Evolutionary conservation across 1,140 invertebrate genomes (phyloP), one percentile per base, ranked within the genome.

Genomic region (Scaptodrosophila lebanonensis): DNA sequence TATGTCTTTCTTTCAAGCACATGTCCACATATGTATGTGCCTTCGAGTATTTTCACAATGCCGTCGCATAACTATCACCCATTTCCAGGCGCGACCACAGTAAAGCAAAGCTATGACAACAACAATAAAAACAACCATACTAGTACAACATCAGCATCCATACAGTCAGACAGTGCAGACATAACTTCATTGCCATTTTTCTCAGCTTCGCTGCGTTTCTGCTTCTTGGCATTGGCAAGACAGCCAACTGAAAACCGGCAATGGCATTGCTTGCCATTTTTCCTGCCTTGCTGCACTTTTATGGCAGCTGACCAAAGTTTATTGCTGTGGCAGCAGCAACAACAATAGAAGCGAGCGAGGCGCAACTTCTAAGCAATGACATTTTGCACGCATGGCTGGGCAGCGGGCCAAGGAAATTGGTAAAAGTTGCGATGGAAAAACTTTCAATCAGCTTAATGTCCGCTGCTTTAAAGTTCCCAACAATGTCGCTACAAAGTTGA

Each of bases 141-240:
- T 8, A 25, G 22, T 8, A 25, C 8, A 25, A 25, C 22, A 25
- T 3, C 35, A 49, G 15, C 13, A 39, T 6, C 32, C 43, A 16
- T 27, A 32, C 17, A 8, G 20, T 29, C 62, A 63, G 53, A 53
- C 51, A 32, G 36, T 32, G 29, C 45, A 60, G 73, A 70, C 67
- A 77, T 72, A 72, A 65, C 68, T 72, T 38, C 32, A 50, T 47
- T 52, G 68, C 70, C 67, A 68, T 67, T 73, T 68, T 65, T 65
- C 39, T 50, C 11, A n/a, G 20, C 39, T 50, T 20, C 35, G 15
- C 29, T 64, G 17, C 51, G 36, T 57, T 44, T 17, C 27, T 35
- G 53, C 16, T 20, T 43, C 40, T 51, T 63, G 27, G 45, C 22
- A 38, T 6, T 30, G 52, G 17, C 40, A 38, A 22, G 42, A 48